Evolutionary conservation across 2,797 vertebrate genomes (phyloP), one percentile per base, ranked within the genome.

Genomic region (Hypotaenidia philippensis): DNA sequence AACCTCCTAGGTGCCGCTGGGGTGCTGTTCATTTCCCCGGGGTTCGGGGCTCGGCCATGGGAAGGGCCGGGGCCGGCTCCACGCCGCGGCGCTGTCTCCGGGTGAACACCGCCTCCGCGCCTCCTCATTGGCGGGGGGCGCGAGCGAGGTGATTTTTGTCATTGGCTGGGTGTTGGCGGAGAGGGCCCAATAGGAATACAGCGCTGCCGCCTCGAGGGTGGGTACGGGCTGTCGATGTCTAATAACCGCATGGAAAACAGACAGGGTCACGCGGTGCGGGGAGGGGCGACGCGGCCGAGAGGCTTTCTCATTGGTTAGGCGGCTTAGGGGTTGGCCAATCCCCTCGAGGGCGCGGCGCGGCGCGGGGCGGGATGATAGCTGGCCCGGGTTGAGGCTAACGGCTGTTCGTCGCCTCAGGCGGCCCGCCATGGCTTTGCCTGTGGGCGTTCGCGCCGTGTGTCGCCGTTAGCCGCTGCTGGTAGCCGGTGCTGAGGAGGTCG

Each of bases 121-220:
- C 31, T 29, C 9, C 74, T 75, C 59, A 96, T 95, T 95, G 95
- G 96, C 56, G 38, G 75, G 57, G 23, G 17, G 13, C 4, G 6
- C 7, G 36, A 4, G 47, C 1, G 36, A 29, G 10, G 7, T 5
- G 47, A 19, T 68, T 68, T 52, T 8, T 47, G 41, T 72, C 31
- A 96, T 84, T 96, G 90, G 95, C 27, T 38, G 9, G 16, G 1
- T 2, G 2, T 5, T 3, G 7, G 12, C 20, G 10, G 13, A 2
- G 8, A 10, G 16, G 3, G 4, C 4, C 83, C 74, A 89, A 85
- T 83, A 19, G 22, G 12, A 45, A 26, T 14, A 21, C n/a, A 64
- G 36, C 23, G 5, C 22, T 5, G 47, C 61, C 23, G n/a, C 47
- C 60, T 3, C 11, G 29, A 12, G 7, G 1, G 29, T 10, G 2